A percentile compares a stretch with the other conserved stretches of the same genome.
These are phyloP conservation scores for Lerista edwardsae DNA, from an alignment of 2,797 vertebrate genomes.

Conservation along the genomic window DNA sequence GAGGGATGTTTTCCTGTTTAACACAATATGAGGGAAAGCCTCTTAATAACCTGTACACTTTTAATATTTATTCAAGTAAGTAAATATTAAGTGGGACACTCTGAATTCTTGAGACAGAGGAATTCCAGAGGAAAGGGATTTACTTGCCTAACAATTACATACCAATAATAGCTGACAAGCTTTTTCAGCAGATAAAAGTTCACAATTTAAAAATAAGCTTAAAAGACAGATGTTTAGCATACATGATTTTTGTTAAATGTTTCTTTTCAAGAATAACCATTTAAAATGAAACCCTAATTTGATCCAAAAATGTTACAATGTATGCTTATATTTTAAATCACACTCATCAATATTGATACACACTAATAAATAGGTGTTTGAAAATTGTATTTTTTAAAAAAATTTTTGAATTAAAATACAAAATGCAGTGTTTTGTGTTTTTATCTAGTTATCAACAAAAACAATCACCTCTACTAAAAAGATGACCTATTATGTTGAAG, in stretches of 20 bases:
- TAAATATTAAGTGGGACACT: neutral
- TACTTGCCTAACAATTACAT: too few species aligned
- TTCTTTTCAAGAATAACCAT: neutral
- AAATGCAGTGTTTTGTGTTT: too few species aligned
- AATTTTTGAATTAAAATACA: too few species aligned
- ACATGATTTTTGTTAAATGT: neutral
- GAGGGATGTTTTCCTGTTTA: neutral
- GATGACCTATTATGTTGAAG: neutral
- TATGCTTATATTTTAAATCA: neutral
- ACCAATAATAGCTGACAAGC: neutral
- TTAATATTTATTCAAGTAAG: neutral
- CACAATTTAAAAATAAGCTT: neutral
- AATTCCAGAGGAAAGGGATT: neutral
- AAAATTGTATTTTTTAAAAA: too few species aligned
- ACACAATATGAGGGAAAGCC: neutral
- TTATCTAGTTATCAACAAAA: too few species aligned
- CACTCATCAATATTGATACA: neutral
- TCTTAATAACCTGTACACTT: neutral
- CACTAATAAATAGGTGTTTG: neutral
- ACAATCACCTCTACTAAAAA: neutral
- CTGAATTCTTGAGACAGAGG: neutral
- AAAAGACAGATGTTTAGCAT: neutral
- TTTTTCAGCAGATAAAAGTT: neutral
- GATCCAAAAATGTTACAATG: neutral
- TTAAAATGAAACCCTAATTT: neutral